Evolutionary conservation across 2,888 invertebrate species (phyloP).

Genomic region (Cepaea hortensis): DNA sequence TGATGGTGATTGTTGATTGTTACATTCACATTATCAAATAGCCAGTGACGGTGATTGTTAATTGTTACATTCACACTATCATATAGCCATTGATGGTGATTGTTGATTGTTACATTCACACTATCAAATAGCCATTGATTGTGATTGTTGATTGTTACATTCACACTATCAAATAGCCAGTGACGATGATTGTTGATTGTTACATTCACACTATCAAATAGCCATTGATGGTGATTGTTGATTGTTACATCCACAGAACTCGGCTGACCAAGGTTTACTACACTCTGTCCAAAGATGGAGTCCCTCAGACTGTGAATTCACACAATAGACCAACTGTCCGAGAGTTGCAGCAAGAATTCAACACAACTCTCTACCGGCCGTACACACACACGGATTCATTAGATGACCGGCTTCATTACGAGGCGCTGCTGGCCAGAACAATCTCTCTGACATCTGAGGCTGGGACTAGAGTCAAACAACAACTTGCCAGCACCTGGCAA

Average conservation of each 20-base stretch:
- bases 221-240: too few relatives aligned
- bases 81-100: too few relatives aligned
- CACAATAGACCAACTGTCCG: not conserved
- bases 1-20: too few relatives aligned
- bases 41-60: too few relatives aligned
- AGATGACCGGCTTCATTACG: not conserved
- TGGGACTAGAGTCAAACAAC: not conserved
- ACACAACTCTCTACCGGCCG: not conserved
- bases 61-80: too few relatives aligned
- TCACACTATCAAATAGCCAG: too few relatives aligned
- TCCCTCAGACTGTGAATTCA: not conserved
- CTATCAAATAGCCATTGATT: too few relatives aligned
- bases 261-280: slow-evolving; percentile 28
- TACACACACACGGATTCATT: not conserved
- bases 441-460: slow-evolving; percentile 23
- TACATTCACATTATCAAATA: too few relatives aligned
- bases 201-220: too few relatives aligned
- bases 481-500: not conserved
- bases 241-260: not conserved
- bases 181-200: too few relatives aligned
- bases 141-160: too few relatives aligned
- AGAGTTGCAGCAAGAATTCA: not conserved
- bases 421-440: not conserved
- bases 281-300: not conserved
- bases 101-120: too few relatives aligned